These are phyloP conservation scores for Aviceda subcristata DNA, from an alignment of 2,113 vertebrate genomes.

Conservation along the genomic window DNA sequence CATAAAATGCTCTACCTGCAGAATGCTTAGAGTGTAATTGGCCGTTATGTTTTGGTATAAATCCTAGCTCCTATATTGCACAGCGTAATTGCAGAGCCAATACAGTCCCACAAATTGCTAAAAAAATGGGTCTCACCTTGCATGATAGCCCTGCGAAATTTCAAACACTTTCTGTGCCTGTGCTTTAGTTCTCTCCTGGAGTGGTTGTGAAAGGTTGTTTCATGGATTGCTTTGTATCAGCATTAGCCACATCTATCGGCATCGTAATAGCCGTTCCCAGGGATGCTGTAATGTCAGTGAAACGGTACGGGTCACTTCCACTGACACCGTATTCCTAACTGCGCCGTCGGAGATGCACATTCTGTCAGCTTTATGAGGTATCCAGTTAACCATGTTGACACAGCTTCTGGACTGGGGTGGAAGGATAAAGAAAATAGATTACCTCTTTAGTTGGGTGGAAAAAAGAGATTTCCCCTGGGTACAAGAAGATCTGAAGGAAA, in stretches of 20 bases:
- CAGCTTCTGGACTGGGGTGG: not conserved
- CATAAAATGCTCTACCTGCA: slow-evolving; percentile 33
- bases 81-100: not conserved
- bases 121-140: not conserved
- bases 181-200: not conserved
- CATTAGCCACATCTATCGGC: not conserved
- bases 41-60: not conserved
- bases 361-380: slow-evolving; percentile 27
- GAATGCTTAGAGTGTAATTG: slow-evolving; percentile 1
- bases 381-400: slow-evolving; percentile 44
- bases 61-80: not conserved
- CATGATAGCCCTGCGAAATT: not conserved
- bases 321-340: not conserved
- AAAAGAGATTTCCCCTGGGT: slow-evolving; percentile 57
- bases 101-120: not conserved
- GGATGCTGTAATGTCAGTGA: not conserved
- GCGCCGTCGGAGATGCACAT: not conserved
- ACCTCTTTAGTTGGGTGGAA: slow-evolving; percentile 45
- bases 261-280: not conserved
- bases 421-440: slow-evolving; percentile 52
- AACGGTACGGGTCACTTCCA: not conserved
- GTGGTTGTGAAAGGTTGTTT: not conserved
- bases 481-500: slow-evolving; percentile 32
- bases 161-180: not conserved
- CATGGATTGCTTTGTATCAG: not conserved